Evolutionary conservation across 2,888 invertebrate genomes (phyloP), one percentile per base, ranked within the genome.

Genomic region (Tetragonula carbonaria): DNA sequence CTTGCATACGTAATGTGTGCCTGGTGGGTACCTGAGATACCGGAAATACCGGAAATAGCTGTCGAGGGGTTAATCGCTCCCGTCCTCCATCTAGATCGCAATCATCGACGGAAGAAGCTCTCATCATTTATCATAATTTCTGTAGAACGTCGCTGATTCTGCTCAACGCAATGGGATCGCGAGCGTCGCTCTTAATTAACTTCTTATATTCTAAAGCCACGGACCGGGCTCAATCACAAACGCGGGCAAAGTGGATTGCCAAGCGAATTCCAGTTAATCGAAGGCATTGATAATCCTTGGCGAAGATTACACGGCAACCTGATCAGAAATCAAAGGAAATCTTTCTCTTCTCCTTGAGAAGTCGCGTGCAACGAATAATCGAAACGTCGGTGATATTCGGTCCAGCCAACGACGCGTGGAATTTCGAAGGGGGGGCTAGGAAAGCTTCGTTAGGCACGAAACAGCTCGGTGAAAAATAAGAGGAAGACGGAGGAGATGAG

Each of bases 401-500:
- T 28, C 21, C 8, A 55, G 2, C 11, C 16, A 62, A 18, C 6
- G 51, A 65, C n/a, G 59, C 21, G 45, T 23, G 78, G 72, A 75
- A 72, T 75, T 45, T 73, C 18, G 18, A 21, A 55, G 18, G 18
- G 23, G 23, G 16, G 14, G 59, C 21, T 63, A 51, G 50, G 53
- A 45, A n/a, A 57, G 79, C 8, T 28, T 74, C 50, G 6, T 57
- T 14, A 67, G 70, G 67, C 68, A 74, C 84, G 81, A 74, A 84
- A 83, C 83, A 78, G 78, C 75, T 62, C 51, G n/a, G 57, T 62
- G 77, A 59, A 68, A 53, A 72, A 63, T 23, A 50, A 67, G 68
- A 83, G 63, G 73, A 75, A 68, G 38, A n/a, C 16, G 11, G 71
- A 33, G n/a, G 68, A 86, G 79, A 85, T 72, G 82, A 87, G 79